Conservation (phyloP, 2,888 invertebrate species). For the Drosophila histrio region DNA sequence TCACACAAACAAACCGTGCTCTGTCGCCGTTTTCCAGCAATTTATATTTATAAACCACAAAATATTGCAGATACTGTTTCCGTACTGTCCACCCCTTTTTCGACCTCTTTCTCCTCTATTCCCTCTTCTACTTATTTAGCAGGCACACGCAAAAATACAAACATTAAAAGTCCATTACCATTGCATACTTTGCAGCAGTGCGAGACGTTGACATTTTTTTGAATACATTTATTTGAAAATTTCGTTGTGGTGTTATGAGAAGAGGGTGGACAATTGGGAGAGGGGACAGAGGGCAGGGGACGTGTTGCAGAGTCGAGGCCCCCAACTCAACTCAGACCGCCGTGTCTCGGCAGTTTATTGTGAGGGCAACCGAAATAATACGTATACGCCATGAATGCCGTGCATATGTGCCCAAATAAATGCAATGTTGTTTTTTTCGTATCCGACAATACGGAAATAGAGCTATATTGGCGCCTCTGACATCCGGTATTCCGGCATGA, state of each 20-base stretch:
- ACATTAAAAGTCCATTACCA: slow-evolving; percentile 78
- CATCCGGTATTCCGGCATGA: slow-evolving; percentile 27
- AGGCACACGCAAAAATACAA: slow-evolving; percentile 45
- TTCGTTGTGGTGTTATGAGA: slow-evolving; percentile 41
- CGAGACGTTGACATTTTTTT: slow-evolving; percentile 54
- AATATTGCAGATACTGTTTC: slow-evolving; percentile 19
- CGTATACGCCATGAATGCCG: slow-evolving; percentile 46
- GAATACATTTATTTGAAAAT: slow-evolving; percentile 72
- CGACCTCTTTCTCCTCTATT: background rate
- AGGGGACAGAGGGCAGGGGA: background rate
- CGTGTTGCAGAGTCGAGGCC: slow-evolving; percentile 13
- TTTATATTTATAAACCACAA: slow-evolving; percentile 33
- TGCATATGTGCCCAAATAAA: slow-evolving; percentile 36
- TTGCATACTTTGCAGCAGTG: slow-evolving; percentile 46
- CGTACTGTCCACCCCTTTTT: background rate
- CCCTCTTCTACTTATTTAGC: background rate
- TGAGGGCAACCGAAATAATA: slow-evolving; percentile 42
- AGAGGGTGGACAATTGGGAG: background rate
- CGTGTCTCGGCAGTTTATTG: slow-evolving; percentile 35
- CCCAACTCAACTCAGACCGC: background rate
- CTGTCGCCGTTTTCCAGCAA: slow-evolving; percentile 9
- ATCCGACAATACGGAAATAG: slow-evolving; percentile 30
- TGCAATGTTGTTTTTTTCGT: slow-evolving; percentile 27
- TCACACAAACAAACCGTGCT: background rate
- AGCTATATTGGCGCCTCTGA: slow-evolving; percentile 41